A percentile compares a stretch with the other conserved stretches of the same genome.
Conservation (phyloP, 1,140 invertebrate species). For the Neomicropteryx cornuta region DNA sequence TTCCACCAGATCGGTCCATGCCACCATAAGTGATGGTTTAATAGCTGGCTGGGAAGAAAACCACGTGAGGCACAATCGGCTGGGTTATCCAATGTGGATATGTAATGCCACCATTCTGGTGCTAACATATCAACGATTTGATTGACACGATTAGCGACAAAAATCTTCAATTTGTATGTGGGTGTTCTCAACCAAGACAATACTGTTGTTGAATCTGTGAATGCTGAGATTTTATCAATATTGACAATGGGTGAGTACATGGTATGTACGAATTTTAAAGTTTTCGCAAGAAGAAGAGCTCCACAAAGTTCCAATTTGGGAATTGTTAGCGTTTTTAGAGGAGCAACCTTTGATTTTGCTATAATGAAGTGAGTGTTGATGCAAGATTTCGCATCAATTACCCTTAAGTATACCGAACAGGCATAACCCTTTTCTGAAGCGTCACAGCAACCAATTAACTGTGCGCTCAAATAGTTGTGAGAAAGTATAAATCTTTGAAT, state of each 20-base stretch:
- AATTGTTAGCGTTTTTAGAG: conserved; percentile 17
- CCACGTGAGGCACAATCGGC: too few relatives aligned
- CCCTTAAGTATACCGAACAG: conserved; percentile 18
- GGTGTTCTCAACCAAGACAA: conserved; percentile 21
- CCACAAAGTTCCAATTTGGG: conserved; percentile 22
- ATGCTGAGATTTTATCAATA: conserved; percentile 17
- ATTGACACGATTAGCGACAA: conserved; percentile 27
- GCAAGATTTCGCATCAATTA: conserved; percentile 1
- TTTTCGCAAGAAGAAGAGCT: conserved; percentile 15
- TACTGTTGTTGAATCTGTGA: conserved; percentile 28
- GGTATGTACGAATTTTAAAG: conserved; percentile 10
- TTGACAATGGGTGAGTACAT: conserved; percentile 12
- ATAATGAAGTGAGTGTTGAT: conserved; percentile 13
- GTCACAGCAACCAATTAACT: conserved; percentile 13
- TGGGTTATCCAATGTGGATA: conserved; percentile 25
- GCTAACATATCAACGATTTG: conserved; percentile 21
- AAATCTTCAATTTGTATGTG: conserved; percentile 25
- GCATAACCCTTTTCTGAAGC: conserved; percentile 18
- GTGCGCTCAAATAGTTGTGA: not conserved
- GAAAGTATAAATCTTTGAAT: conserved; percentile 1
- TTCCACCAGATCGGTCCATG: too few relatives aligned
- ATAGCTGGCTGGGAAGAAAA: too few relatives aligned
- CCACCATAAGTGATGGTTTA: too few relatives aligned
- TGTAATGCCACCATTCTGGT: conserved; percentile 23
- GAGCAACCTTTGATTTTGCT: conserved; percentile 19